Conservation (phyloP, 1,140 invertebrate species). For the Arion vulgaris region DNA sequence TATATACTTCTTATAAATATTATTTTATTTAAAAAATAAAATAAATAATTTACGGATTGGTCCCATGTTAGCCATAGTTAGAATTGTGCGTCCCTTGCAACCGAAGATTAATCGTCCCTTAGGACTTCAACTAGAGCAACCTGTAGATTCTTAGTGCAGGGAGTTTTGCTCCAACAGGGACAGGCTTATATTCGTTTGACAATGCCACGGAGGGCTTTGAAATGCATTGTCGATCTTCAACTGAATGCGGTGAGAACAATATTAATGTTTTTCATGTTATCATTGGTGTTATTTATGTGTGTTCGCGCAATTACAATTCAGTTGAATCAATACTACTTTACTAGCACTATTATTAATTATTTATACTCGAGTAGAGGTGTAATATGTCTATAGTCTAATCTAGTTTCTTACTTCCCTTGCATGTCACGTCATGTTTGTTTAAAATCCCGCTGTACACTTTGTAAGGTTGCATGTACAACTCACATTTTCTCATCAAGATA, state of each 20-base stretch:
- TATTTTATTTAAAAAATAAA: not conserved
- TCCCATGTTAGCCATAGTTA: not conserved
- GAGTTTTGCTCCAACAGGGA: not conserved
- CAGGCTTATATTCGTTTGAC: slow-evolving; percentile 27
- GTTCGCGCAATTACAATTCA: no score
- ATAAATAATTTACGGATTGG: not conserved
- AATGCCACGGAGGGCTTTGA: slow-evolving; percentile 66
- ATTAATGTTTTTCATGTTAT: no score
- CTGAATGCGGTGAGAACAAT: slow-evolving; percentile 59
- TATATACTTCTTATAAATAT: not conserved
- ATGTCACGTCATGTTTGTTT: slow-evolving; percentile 41
- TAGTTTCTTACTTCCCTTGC: slow-evolving; percentile 6
- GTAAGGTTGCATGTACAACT: not conserved
- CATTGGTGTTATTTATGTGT: no score
- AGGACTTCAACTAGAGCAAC: not conserved
- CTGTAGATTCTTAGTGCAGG: not conserved
- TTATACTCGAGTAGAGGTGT: no score
- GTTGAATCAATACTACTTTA: no score
- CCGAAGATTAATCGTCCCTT: not conserved
- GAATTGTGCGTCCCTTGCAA: slow-evolving; percentile 51
- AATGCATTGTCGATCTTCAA: slow-evolving; percentile 66
- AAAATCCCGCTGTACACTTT: slow-evolving; percentile 37
- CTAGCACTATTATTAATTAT: no score
- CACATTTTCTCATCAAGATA: not conserved
- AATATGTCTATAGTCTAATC: no score